Evolutionary conservation across 2,113 vertebrate species (phyloP).

Genomic region (Nerophis ophidion): DNA sequence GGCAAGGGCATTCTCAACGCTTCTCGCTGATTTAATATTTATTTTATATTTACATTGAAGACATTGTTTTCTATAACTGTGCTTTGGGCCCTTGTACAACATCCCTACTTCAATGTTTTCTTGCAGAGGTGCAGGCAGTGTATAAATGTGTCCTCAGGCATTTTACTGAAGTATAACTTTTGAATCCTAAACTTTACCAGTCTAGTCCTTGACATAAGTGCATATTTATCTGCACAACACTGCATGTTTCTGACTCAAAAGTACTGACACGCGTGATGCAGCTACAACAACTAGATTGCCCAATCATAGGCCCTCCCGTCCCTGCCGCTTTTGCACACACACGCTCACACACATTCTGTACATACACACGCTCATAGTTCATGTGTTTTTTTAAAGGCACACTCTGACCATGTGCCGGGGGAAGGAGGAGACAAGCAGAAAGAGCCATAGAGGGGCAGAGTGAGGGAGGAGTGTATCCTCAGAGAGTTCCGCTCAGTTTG

Average conservation of each 20-base stretch:
- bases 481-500: conserved; percentile 30
- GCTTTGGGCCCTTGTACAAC: no score
- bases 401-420: conserved; percentile 26
- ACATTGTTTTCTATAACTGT: no score
- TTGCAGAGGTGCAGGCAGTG: no score
- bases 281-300: conserved; percentile 12
- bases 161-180: no score
- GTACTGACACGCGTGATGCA: conserved; percentile 9
- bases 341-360: conserved; percentile 18
- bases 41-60: no score
- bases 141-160: no score
- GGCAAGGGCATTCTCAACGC: no score
- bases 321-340: not conserved
- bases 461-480: conserved; percentile 34
- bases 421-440: conserved; percentile 30
- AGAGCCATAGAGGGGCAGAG: conserved; percentile 19
- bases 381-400: conserved; percentile 45
- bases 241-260: not conserved
- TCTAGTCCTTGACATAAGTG: no score
- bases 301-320: conserved; percentile 8
- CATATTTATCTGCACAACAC: not conserved
- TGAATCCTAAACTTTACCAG: no score
- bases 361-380: conserved; percentile 29
- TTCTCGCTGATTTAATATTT: no score
- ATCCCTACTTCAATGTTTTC: no score